Percentiles rank a stretch among this genome's conserved stretches.
Evolutionary conservation across 2,888 invertebrate genomes (phyloP).

Genomic region (Lepidochitona cinerea): DNA sequence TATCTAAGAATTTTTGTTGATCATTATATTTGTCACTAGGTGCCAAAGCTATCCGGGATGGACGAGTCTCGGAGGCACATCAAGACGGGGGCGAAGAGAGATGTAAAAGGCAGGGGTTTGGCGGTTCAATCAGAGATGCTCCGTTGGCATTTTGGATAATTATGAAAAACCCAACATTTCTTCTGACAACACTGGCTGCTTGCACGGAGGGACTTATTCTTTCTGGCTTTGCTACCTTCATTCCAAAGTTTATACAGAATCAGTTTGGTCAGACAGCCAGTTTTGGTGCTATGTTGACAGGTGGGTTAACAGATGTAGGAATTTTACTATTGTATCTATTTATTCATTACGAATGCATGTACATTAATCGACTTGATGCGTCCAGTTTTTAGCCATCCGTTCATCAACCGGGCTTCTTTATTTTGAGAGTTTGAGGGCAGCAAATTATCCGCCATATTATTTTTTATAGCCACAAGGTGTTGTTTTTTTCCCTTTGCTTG

Average conservation of each 20-base stretch:
- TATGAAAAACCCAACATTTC: slow-evolving; percentile 68
- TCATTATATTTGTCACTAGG: too few relatives aligned
- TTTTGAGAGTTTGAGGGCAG: too few relatives aligned
- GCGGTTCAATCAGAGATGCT: slow-evolving; percentile 34
- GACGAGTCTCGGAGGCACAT: slow-evolving; percentile 50
- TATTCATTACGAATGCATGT: too few relatives aligned
- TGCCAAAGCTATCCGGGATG: slow-evolving; percentile 40
- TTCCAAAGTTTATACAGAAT: slow-evolving; percentile 83
- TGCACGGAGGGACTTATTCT: slow-evolving; percentile 76
- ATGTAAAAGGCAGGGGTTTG: slow-evolving; percentile 17
- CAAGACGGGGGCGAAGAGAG: slow-evolving; percentile 28
- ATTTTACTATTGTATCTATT: too few relatives aligned
- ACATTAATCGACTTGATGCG: too few relatives aligned
- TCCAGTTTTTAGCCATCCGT: too few relatives aligned
- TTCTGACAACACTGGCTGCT: slow-evolving; percentile 78
- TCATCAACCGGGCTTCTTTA: too few relatives aligned
- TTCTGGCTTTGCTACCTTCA: slow-evolving; percentile 79
- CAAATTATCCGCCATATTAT: too few relatives aligned
- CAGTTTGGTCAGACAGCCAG: slow-evolving; percentile 80
- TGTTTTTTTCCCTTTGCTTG: too few relatives aligned
- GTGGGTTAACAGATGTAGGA: slow-evolving; percentile 70
- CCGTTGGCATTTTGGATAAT: slow-evolving; percentile 36
- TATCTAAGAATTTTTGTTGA: too few relatives aligned
- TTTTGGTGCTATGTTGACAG: slow-evolving; percentile 79
- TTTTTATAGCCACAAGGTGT: too few relatives aligned